Conservation (phyloP, 2,113 vertebrate genomes). For the Ornithorhynchus anatinus region DNA sequence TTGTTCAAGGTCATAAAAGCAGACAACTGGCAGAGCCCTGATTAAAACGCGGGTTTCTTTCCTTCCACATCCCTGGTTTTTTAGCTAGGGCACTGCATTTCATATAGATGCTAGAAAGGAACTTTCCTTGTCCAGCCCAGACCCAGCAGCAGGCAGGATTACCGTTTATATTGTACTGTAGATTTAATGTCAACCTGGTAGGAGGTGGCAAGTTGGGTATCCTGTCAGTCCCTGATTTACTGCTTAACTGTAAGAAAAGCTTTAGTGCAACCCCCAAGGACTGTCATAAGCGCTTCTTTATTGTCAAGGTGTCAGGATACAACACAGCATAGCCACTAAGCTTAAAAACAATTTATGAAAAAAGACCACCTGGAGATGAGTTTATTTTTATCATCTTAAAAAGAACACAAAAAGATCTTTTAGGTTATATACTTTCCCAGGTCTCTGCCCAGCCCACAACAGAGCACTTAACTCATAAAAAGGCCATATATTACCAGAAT, state of each 20-base stretch:
- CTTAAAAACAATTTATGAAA: slow-evolving; percentile 68
- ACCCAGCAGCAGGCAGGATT: slow-evolving; percentile 46
- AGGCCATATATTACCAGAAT: slow-evolving; percentile 33
- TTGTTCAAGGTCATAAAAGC: no score
- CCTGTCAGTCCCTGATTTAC: slow-evolving; percentile 67
- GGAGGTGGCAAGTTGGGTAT: slow-evolving; percentile 53
- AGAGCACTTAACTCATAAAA: slow-evolving; percentile 62
- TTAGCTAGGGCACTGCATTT: no score
- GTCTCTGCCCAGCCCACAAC: slow-evolving; percentile 55
- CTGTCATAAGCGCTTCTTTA: slow-evolving; percentile 57
- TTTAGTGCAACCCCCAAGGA: slow-evolving; percentile 57
- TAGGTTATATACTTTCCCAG: slow-evolving; percentile 42
- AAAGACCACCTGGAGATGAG: slow-evolving; percentile 58
- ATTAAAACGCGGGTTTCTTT: no score
- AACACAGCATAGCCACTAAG: slow-evolving; percentile 52
- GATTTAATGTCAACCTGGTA: slow-evolving; percentile 61
- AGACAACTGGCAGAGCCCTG: background rate
- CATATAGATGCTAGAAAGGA: slow-evolving; percentile 22
- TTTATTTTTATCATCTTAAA: slow-evolving; percentile 64
- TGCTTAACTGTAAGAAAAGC: slow-evolving; percentile 47
- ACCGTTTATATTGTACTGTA: slow-evolving; percentile 43
- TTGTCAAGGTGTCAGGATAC: slow-evolving; percentile 62
- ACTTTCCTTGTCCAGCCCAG: slow-evolving; percentile 28
- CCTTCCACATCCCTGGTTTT: no score
- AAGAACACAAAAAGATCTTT: slow-evolving; percentile 58